phyloP scores from a whole-genome alignment of 2,113 vertebrate species.

The Antigone vipio region DNA sequence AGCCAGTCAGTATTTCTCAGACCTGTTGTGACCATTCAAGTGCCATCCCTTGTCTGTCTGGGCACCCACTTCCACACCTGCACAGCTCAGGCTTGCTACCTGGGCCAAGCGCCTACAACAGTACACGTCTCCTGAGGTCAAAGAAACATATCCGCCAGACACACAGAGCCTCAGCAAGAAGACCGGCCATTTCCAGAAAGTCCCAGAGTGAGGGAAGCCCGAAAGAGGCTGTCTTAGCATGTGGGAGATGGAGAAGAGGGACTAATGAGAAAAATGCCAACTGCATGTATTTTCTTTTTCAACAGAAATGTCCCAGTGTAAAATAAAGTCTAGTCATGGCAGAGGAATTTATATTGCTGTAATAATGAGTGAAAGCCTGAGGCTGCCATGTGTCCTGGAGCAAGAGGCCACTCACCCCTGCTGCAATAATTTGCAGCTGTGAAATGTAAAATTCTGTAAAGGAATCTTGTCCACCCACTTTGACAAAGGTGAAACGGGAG shows the following conservation, averaged over 20 bases:
- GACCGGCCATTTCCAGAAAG: not conserved
- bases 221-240: not conserved
- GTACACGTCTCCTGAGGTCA: not conserved
- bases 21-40: not conserved
- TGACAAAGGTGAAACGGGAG: not conserved
- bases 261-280: not conserved
- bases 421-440: not conserved
- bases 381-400: not conserved
- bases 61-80: not conserved
- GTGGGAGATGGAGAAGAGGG: not conserved
- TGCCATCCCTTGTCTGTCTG: not conserved
- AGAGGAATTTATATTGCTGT: not conserved
- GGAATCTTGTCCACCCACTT: not conserved
- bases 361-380: not conserved
- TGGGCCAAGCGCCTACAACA: not conserved
- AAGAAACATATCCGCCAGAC: fast-evolving
- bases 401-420: not conserved
- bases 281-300: not conserved
- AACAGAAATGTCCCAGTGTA: not conserved
- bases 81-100: not conserved
- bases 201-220: not conserved
- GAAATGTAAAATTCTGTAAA: not conserved
- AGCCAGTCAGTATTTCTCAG: not conserved
- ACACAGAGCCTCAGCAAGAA: not conserved
- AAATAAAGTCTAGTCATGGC: not conserved